Conservation (phyloP, 2,113 vertebrate genomes). For the Empidonax traillii region DNA sequence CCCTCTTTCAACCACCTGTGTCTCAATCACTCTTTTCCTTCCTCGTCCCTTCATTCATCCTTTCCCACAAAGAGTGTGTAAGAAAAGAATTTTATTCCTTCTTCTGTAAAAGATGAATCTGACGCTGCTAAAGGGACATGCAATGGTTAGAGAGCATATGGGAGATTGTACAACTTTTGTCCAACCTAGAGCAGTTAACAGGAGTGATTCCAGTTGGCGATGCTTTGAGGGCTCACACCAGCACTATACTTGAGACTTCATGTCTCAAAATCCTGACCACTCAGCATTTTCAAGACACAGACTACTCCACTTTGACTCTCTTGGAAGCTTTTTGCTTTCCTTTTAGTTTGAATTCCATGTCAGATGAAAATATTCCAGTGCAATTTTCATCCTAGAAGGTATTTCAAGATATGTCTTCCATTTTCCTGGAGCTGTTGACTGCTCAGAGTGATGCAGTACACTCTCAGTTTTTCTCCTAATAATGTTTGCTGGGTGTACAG, state of each 20-base stretch:
- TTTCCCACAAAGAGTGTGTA: rapidly evolving
- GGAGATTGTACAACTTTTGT: background rate
- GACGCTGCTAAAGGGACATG: background rate
- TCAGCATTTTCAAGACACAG: background rate
- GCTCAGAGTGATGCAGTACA: rapidly evolving
- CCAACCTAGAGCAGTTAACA: background rate
- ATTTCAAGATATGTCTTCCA: background rate
- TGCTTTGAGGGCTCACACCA: background rate
- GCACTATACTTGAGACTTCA: background rate
- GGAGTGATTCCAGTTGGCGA: background rate
- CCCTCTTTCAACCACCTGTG: background rate
- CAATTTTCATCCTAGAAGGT: background rate
- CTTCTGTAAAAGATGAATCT: background rate
- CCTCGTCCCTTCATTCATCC: background rate
- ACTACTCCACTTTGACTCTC: background rate
- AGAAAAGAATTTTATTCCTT: background rate
- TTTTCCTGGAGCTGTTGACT: background rate
- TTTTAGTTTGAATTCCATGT: background rate
- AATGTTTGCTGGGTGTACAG: background rate
- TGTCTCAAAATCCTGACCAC: background rate
- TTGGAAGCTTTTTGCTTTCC: background rate
- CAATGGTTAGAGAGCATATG: background rate
- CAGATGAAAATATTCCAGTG: background rate
- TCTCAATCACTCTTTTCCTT: background rate
- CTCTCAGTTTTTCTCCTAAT: background rate